Conservation (phyloP, 2,797 vertebrate genomes). For the Epinephelus malabaricus region DNA sequence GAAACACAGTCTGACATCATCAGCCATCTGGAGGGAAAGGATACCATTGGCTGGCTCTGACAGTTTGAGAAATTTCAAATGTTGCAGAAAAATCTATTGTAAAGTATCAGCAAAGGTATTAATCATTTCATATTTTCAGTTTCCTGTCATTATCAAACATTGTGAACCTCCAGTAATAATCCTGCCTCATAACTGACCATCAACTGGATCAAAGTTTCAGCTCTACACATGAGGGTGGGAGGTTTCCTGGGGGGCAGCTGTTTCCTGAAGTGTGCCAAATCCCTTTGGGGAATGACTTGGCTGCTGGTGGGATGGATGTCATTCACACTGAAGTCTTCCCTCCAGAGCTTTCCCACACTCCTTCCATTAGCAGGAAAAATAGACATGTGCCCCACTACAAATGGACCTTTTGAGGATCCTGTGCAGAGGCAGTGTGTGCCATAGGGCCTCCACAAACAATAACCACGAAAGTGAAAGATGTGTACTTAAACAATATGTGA, state of each 20-base stretch:
- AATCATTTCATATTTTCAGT: too few relatives aligned
- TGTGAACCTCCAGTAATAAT: background rate
- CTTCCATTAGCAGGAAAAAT: background rate
- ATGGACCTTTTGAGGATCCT: background rate
- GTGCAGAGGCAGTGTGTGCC: too few relatives aligned
- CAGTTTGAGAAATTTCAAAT: background rate
- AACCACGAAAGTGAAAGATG: background rate
- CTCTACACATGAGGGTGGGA: background rate
- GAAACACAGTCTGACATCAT: slow-evolving; percentile 55
- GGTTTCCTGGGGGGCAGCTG: slow-evolving; percentile 10
- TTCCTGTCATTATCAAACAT: too few relatives aligned
- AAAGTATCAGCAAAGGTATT: background rate
- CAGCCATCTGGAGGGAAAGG: slow-evolving; percentile 71
- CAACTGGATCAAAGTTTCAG: background rate
- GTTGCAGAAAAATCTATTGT: background rate
- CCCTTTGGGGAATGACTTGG: slow-evolving; percentile 32
- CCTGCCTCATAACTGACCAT: background rate
- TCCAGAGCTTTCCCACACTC: slow-evolving; percentile 84
- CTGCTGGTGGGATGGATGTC: slow-evolving; percentile 10
- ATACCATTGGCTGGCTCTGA: slow-evolving; percentile 31
- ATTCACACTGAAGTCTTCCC: slow-evolving; percentile 60
- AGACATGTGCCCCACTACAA: background rate
- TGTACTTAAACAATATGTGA: background rate
- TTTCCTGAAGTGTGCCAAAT: slow-evolving; percentile 59
- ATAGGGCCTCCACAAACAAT: too few relatives aligned